These are phyloP conservation scores for Ferrisia virgata DNA, from an alignment of 2,888 invertebrate species.

Conservation along the genomic window DNA sequence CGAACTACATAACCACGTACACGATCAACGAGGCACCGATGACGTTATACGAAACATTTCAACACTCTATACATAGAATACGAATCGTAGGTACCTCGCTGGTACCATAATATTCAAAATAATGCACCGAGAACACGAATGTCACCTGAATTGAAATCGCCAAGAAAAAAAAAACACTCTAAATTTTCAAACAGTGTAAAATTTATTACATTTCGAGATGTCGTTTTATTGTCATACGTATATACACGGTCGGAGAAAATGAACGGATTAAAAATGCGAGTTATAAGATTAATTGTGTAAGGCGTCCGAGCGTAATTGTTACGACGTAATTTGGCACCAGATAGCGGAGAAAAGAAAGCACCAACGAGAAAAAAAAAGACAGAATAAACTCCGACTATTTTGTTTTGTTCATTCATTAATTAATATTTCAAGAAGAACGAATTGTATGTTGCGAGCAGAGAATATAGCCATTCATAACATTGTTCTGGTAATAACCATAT, in stretches of 20 bases:
- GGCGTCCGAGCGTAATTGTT: constrained; percentile 22
- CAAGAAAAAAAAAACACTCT: background rate
- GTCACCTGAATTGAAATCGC: background rate
- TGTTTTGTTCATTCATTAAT: constrained; percentile 25
- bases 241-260: background rate
- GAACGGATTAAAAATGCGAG: background rate
- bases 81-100: too few species aligned
- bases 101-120: too few species aligned
- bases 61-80: too few species aligned
- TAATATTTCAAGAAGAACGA: constrained; percentile 4
- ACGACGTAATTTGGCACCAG: constrained; percentile 21
- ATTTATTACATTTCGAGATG: background rate
- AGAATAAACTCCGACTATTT: background rate
- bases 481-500: constrained; percentile 17
- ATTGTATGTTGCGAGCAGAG: background rate
- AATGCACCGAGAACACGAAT: too few species aligned
- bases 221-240: constrained; percentile 2
- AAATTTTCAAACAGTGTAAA: background rate
- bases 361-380: background rate
- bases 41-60: too few species aligned
- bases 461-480: constrained; percentile 19
- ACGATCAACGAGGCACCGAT: too few species aligned
- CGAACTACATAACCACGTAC: too few species aligned
- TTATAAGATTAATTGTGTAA: background rate
- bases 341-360: background rate